Evolutionary conservation across 2,888 invertebrate genomes (phyloP), one percentile per base, ranked within the genome.

Genomic region (Volucella zonaria): DNA sequence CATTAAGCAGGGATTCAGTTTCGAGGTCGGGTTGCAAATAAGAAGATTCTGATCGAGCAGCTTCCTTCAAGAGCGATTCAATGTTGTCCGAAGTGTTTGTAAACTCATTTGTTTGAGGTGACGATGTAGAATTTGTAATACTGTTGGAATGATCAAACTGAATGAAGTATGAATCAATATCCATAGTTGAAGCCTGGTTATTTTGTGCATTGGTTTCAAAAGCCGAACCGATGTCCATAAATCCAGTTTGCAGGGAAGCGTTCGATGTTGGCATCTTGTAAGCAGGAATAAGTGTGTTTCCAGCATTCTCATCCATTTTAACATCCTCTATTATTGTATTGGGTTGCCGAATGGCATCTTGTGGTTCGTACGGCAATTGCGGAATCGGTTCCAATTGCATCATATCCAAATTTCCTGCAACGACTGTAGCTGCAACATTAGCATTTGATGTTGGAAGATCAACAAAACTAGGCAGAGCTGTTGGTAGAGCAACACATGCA

Each of bases 1-100:
- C 92, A 86, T 92, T 92, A 2, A 92, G 88, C 15, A 92, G 71
- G 2, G 92, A 91, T 78, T 91, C 92, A 0, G 91, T 92, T 87
- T 92, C 92, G 88, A 92, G 89, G 76, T 90, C 90, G 77, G 91
- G 87, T 11, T 87, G 82, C 14, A 54, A 58, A 40, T 64, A 79
- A 1, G 80, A 56, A 14, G 77, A 38, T 51, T 67, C 76, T 0
- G 90, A 49, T 88, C 89, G 70, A 38, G 88, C 87, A n/a, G 88
- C 87, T 64, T 91, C 90, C 47, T 89, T 90, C 8, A 91, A 87
- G 14, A 91, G 88, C 52, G 90, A 89, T 42, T 91, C 92, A 40
- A 91, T 90, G 54, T 89, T 90, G 52, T 89, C 90, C 6, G 85
- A 85, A 18, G 88, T 59, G 42, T 73, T 73, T 52, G 71, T 18